These are phyloP conservation scores for Epinotia ramella DNA, from an alignment of 2,888 invertebrate genomes.

Conservation along the genomic window DNA sequence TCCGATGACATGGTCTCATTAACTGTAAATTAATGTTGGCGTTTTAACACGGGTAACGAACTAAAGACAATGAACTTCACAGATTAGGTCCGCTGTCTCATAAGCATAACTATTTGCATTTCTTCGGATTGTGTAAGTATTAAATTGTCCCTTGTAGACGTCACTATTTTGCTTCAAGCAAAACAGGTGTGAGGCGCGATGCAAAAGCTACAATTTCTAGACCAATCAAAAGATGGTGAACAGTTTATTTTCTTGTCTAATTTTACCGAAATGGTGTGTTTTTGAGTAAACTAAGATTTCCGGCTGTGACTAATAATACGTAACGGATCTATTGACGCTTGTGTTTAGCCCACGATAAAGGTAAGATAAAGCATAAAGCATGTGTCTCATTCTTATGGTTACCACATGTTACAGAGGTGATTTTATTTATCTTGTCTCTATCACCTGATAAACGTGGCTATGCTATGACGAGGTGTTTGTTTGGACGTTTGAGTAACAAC, in stretches of 20 bases:
- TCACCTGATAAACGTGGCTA: not conserved
- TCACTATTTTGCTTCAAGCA: conserved; percentile 5
- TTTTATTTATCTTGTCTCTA: too few relatives aligned
- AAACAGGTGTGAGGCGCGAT: conserved; percentile 4
- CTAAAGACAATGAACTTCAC: conserved; percentile 43
- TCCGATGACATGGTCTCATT: conserved; percentile 35
- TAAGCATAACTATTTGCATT: conserved; percentile 41
- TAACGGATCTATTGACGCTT: not conserved
- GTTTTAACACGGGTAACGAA: conserved; percentile 33
- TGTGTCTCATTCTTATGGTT: not conserved
- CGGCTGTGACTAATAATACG: not conserved
- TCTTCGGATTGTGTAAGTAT: conserved; percentile 38
- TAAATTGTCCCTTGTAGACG: conserved; percentile 18
- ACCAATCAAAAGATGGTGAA: not conserved
- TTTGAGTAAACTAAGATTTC: conserved; percentile 6
- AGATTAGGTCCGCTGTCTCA: conserved; percentile 35
- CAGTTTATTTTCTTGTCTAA: not conserved
- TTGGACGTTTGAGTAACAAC: not conserved
- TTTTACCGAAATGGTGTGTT: not conserved
- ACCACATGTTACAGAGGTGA: not conserved
- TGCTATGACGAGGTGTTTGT: not conserved
- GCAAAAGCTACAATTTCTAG: not conserved
- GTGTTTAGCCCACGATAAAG: not conserved
- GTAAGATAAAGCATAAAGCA: too few relatives aligned
- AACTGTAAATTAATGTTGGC: conserved; percentile 41